phyloP scores from a whole-genome alignment of 2,888 invertebrate genomes.

The Uropetala carovei region DNA sequence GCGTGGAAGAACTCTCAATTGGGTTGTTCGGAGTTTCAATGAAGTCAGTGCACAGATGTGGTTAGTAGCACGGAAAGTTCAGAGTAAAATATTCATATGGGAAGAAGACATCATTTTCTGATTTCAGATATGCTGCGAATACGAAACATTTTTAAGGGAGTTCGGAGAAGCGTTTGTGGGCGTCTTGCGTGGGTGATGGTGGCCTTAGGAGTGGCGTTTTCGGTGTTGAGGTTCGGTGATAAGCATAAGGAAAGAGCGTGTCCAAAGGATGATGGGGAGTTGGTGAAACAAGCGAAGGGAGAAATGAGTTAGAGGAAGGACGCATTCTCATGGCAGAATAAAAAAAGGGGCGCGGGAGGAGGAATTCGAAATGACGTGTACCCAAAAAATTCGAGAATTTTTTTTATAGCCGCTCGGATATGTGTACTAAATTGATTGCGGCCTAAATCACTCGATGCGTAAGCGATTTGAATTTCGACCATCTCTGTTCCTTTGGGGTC shows the following conservation, averaged over 20 bases:
- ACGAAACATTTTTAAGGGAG: not conserved
- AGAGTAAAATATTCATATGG: too few species aligned
- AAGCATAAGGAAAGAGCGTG: not conserved
- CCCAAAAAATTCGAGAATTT: not conserved
- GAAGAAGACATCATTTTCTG: too few species aligned
- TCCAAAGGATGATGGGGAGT: not conserved
- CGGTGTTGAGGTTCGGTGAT: not conserved
- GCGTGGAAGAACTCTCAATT: too few species aligned
- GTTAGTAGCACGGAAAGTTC: too few species aligned
- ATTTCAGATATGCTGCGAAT: too few species aligned
- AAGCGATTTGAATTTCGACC: too few species aligned
- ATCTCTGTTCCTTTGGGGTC: too few species aligned
- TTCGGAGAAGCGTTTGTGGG: not conserved
- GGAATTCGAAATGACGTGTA: not conserved
- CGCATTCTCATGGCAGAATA: not conserved
- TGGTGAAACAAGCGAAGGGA: not conserved
- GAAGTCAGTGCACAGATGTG: too few species aligned
- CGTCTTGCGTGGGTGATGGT: not conserved
- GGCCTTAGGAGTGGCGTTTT: not conserved
- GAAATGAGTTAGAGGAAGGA: not conserved
- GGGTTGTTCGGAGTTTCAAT: too few species aligned
- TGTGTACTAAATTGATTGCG: not conserved
- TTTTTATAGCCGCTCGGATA: not conserved
- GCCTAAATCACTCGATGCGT: too few species aligned
- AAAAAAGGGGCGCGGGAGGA: not conserved